Evolutionary conservation across 2,113 vertebrate species (phyloP).

Genomic region (Poeciliopsis occidentalis): DNA sequence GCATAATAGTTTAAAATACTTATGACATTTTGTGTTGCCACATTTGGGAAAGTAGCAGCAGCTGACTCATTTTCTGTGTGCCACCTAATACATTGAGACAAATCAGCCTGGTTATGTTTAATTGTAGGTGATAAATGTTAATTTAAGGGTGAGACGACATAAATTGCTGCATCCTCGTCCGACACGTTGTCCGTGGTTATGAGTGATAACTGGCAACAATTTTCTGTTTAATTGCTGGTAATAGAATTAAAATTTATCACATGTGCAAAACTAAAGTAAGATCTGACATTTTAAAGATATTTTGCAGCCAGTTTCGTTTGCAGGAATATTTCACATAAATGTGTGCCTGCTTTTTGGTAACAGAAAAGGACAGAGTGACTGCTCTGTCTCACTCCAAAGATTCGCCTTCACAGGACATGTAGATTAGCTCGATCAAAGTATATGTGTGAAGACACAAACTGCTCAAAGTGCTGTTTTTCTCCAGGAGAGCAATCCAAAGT

Average conservation of each 20-base stretch:
- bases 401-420: too few relatives aligned
- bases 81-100: background rate
- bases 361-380: too few relatives aligned
- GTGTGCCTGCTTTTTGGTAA: too few relatives aligned
- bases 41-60: slow-evolving; percentile 1
- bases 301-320: too few relatives aligned
- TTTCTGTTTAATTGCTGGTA: background rate
- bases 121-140: background rate
- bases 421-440: too few relatives aligned
- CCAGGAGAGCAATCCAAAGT: too few relatives aligned
- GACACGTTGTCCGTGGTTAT: accelerated
- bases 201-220: background rate
- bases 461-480: too few relatives aligned
- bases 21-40: background rate
- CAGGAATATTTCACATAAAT: too few relatives aligned
- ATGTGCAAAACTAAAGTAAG: background rate
- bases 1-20: slow-evolving; percentile 5
- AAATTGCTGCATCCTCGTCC: background rate
- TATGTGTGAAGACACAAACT: too few relatives aligned
- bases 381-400: too few relatives aligned
- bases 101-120: background rate
- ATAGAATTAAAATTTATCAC: background rate
- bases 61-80: background rate
- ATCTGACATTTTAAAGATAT: background rate
- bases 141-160: background rate